phyloP scores from a whole-genome alignment of 2,113 vertebrate species.

The Cynopterus brachyotis region DNA sequence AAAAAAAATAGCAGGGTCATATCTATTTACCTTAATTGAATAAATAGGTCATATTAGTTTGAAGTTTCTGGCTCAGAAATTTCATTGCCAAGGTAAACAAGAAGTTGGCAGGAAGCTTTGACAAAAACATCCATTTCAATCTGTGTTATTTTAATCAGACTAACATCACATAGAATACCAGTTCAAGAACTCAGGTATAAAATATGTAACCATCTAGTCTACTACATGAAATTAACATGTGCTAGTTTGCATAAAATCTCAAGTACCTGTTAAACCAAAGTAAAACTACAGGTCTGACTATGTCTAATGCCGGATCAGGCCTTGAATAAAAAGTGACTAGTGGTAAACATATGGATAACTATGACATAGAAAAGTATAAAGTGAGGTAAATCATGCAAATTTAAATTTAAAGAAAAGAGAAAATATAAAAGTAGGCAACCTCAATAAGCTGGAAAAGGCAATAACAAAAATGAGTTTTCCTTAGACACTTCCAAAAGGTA shows the following conservation, averaged over 20 bases:
- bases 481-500: too few species aligned
- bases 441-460: background rate
- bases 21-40: background rate
- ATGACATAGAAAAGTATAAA: background rate
- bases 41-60: background rate
- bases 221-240: background rate
- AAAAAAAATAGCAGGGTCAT: background rate
- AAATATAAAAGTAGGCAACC: background rate
- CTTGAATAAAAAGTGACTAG: background rate
- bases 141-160: background rate
- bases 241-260: background rate
- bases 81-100: background rate
- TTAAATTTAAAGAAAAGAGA: background rate
- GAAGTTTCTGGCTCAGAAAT: background rate
- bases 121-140: background rate
- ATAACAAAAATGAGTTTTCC: too few species aligned
- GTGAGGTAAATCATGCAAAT: background rate
- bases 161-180: background rate
- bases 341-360: background rate
- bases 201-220: background rate
- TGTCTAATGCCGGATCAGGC: background rate
- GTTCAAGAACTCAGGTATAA: background rate
- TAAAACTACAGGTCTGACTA: background rate
- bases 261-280: background rate
- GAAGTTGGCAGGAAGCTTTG: background rate